Percentiles rank a stretch among this genome's conserved stretches.
Conservation (phyloP, 2,113 vertebrate genomes). For the Coptodon bakossiorum region DNA sequence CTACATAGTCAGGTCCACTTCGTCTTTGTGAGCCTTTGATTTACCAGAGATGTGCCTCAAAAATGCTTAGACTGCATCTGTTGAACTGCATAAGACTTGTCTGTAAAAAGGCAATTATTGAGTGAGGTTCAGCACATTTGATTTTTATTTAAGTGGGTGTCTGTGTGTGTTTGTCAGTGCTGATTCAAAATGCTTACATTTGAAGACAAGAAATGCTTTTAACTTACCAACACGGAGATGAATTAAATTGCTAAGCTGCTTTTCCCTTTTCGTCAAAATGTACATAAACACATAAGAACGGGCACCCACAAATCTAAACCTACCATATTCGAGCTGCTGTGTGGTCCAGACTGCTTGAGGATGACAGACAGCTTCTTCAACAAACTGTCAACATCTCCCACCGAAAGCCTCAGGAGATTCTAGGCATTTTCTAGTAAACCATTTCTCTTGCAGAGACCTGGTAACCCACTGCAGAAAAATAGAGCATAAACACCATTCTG, state of each 20-base stretch:
- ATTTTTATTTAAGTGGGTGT: not conserved
- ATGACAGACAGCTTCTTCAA: not conserved
- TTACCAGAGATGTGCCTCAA: not conserved
- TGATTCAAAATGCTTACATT: not conserved
- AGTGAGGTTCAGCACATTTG: conserved; percentile 5
- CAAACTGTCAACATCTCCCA: not conserved
- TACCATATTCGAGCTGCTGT: not conserved
- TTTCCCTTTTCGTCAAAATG: not conserved
- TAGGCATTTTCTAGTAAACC: not conserved
- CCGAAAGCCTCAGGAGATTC: not conserved
- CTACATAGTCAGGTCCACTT: not conserved
- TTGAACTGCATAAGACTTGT: not conserved
- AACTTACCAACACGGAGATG: not conserved
- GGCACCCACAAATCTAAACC: not conserved
- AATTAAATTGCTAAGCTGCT: not conserved
- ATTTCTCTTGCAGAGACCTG: not conserved
- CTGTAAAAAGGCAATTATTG: conserved; percentile 21
- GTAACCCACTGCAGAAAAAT: not conserved
- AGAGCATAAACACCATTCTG: not conserved
- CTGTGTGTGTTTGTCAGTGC: not conserved
- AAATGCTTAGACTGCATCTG: conserved; percentile 22
- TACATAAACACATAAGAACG: not conserved
- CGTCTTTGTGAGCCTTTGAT: not conserved
- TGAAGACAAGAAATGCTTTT: conserved; percentile 4
- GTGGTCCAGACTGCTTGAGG: not conserved